Conservation (phyloP, 2,113 vertebrate genomes). For the Antechinus stuartii region DNA sequence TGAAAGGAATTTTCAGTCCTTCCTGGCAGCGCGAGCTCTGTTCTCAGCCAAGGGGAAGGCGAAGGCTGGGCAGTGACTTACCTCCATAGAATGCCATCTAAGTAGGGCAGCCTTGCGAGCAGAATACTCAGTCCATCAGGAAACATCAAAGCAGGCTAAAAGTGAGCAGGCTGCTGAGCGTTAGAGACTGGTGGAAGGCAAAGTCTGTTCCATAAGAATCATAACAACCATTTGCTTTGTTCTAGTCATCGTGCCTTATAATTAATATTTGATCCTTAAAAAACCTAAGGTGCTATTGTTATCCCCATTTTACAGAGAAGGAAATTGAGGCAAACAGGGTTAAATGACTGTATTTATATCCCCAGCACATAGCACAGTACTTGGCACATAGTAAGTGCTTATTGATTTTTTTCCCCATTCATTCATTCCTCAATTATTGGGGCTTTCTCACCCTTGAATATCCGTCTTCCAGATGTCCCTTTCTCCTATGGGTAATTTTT, state of each 20-base stretch:
- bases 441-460: too few species aligned
- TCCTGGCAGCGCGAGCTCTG: background rate
- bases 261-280: background rate
- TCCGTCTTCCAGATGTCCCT: too few species aligned
- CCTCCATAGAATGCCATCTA: constrained; percentile 62
- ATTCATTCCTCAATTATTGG: too few species aligned
- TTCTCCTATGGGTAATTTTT: too few species aligned
- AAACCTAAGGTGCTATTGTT: background rate
- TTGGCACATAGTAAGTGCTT: too few species aligned
- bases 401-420: too few species aligned
- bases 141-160: constrained; percentile 56
- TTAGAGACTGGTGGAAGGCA: background rate
- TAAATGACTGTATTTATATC: background rate
- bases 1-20: constrained; percentile 10
- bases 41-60: constrained; percentile 12
- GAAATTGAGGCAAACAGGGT: background rate
- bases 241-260: background rate
- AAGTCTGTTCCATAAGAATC: background rate
- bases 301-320: background rate
- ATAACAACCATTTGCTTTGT: background rate
- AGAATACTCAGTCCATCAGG: constrained; percentile 41
- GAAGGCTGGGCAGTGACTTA: constrained; percentile 17
- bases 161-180: constrained; percentile 12
- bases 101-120: constrained; percentile 61
- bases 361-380: too few species aligned